Conservation (phyloP, 2,113 vertebrate genomes). For the Equus przewalskii region DNA sequence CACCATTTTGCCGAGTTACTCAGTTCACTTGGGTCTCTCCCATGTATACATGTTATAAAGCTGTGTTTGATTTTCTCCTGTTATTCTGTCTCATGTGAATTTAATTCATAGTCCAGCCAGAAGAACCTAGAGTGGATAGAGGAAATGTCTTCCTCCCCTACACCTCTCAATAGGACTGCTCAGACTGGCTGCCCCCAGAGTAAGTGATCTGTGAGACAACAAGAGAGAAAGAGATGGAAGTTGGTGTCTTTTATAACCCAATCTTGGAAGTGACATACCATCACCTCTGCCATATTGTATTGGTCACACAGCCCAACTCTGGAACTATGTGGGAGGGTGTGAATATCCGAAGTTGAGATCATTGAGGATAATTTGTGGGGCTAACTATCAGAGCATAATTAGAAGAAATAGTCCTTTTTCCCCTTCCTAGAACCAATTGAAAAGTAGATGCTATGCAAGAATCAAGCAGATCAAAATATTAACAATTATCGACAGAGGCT, state of each 20-base stretch:
- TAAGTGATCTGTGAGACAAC: not conserved
- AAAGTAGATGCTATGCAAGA: conserved; percentile 1
- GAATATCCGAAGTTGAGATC: not conserved
- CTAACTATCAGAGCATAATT: not conserved
- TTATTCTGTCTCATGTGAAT: no score
- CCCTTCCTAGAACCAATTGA: not conserved
- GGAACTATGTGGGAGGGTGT: not conserved
- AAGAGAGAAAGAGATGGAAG: not conserved
- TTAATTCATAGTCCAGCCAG: no score
- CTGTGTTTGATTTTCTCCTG: no score
- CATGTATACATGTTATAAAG: no score
- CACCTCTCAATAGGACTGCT: not conserved
- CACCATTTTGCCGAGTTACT: no score
- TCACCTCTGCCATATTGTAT: not conserved
- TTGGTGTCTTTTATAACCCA: not conserved
- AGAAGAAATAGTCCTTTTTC: not conserved
- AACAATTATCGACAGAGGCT: not conserved
- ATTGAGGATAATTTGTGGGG: not conserved
- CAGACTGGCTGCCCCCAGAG: not conserved
- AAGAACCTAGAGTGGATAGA: no score
- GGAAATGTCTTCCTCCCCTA: no score
- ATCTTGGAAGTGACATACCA: not conserved
- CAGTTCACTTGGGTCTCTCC: no score
- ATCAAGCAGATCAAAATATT: conserved; percentile 7
- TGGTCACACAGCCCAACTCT: not conserved